Conservation (phyloP, 2,113 vertebrate genomes). For the Myotis yumanensis region DNA sequence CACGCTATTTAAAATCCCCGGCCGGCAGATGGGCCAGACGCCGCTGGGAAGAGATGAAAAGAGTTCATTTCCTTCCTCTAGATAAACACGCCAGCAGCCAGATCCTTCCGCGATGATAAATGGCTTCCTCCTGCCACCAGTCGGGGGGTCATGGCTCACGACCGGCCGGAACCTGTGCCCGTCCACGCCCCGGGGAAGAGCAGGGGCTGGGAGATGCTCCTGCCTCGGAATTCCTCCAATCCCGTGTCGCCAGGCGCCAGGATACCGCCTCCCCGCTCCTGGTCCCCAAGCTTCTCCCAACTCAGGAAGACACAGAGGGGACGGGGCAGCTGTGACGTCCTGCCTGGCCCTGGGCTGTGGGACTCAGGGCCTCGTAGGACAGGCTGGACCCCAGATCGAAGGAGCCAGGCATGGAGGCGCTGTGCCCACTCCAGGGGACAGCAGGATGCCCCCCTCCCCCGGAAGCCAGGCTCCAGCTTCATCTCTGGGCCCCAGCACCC, state of each 20-base stretch:
- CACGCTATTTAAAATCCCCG: conserved; percentile 79
- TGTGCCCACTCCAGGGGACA: fast-evolving
- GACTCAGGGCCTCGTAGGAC: not conserved
- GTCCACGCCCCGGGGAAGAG: conserved; percentile 75
- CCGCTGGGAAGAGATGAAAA: conserved; percentile 79
- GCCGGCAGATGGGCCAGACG: conserved; percentile 79
- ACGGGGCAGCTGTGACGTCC: conserved; percentile 48
- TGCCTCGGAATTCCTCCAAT: conserved; percentile 50
- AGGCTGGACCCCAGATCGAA: conserved; percentile 38
- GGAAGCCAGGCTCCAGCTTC: not conserved
- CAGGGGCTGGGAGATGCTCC: conserved; percentile 31
- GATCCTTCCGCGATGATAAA: conserved; percentile 82
- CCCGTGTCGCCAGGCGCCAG: conserved; percentile 52
- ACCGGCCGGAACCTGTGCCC: conserved; percentile 75
- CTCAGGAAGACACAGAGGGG: conserved; percentile 43
- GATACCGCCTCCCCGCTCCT: not conserved
- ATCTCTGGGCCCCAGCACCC: not conserved
- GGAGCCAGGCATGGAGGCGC: not conserved
- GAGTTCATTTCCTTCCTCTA: conserved; percentile 83
- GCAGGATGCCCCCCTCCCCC: not conserved
- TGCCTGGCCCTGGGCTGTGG: not conserved
- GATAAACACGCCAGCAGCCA: conserved; percentile 86
- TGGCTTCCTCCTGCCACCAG: conserved; percentile 83
- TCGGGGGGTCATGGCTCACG: conserved; percentile 79
- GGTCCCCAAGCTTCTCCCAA: conserved; percentile 58